Percentiles rank a stretch among this genome's conserved stretches.
These are phyloP conservation scores for Melanotaenia duboulayi DNA, from an alignment of 2,113 vertebrate genomes.

Conservation along the genomic window DNA sequence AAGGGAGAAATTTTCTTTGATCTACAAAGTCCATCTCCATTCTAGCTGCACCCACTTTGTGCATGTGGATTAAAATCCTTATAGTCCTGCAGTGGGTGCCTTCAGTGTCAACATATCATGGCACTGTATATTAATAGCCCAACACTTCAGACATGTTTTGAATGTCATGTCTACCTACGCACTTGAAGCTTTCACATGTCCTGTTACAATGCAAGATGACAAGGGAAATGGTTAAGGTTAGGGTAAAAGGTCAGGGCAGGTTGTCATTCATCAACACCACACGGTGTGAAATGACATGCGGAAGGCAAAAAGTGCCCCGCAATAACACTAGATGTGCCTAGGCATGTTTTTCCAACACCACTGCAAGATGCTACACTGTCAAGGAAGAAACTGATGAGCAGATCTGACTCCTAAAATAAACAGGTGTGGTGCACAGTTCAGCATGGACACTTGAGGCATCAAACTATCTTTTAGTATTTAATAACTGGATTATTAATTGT, in stretches of 20 bases:
- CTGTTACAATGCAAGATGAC: background rate
- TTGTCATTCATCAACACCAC: background rate
- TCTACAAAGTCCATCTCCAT: too few relatives aligned
- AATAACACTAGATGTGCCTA: background rate
- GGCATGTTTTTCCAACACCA: background rate
- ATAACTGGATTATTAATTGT: conserved; percentile 21
- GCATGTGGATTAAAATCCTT: too few relatives aligned
- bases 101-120: background rate
- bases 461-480: background rate
- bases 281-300: conserved; percentile 2
- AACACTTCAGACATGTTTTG: background rate
- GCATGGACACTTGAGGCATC: background rate
- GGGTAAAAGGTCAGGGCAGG: background rate
- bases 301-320: background rate
- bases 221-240: background rate
- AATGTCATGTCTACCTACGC: too few relatives aligned
- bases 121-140: background rate
- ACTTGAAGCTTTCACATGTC: background rate
- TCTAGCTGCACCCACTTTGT: too few relatives aligned
- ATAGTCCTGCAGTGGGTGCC: too few relatives aligned
- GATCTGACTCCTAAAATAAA: background rate
- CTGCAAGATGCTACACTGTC: background rate
- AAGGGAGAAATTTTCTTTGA: too few relatives aligned
- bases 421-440: too few relatives aligned
- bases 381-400: background rate